These are phyloP conservation scores for Synaphobranchus kaupii DNA, from an alignment of 2,797 vertebrate genomes.

Conservation along the genomic window DNA sequence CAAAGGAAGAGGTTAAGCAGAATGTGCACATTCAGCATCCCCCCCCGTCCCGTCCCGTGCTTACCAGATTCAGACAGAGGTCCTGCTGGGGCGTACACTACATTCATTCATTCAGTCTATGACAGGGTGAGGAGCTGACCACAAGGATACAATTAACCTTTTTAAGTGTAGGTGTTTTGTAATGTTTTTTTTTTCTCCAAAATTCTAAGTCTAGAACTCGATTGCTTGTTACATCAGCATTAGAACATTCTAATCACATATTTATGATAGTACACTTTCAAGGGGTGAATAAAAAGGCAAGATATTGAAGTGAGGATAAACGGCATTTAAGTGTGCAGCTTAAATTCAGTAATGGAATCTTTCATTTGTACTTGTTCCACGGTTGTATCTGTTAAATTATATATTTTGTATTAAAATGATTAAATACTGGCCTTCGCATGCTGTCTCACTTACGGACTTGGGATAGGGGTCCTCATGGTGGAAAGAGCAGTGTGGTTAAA, in stretches of 20 bases:
- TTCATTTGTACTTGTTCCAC: slow-evolving; percentile 1
- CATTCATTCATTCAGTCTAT: not conserved
- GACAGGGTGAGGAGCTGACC: not conserved
- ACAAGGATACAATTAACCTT: no score
- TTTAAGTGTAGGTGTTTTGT: not conserved
- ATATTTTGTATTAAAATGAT: not conserved
- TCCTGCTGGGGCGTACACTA: not conserved
- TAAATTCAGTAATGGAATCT: not conserved
- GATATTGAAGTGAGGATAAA: not conserved
- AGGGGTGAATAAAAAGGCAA: no score
- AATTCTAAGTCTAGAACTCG: no score
- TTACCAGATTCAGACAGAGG: not conserved
- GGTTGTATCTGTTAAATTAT: not conserved
- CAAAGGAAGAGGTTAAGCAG: not conserved
- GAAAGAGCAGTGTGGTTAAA: not conserved
- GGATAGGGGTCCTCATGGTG: not conserved
- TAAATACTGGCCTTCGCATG: not conserved
- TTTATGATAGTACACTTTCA: no score
- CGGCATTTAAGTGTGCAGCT: not conserved
- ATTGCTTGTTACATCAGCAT: no score
- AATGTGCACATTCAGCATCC: not conserved
- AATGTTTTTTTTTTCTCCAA: no score
- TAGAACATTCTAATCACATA: no score
- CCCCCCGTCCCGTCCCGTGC: not conserved
- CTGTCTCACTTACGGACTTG: not conserved